These are phyloP conservation scores for Capromys pilorides DNA, from an alignment of 2,797 vertebrate genomes.

Conservation along the genomic window DNA sequence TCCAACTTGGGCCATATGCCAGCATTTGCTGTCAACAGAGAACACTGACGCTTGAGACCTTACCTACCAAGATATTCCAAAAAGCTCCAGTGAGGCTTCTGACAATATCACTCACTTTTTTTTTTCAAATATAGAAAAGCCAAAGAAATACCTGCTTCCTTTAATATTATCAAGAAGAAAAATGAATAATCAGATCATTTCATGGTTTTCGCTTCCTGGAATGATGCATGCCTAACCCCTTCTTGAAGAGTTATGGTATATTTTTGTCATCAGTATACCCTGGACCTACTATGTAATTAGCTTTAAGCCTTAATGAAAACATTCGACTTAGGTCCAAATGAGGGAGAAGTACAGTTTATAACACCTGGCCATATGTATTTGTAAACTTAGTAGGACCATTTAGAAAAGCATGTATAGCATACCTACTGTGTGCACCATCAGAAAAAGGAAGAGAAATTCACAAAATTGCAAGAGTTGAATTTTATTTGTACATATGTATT, in stretches of 20 bases:
- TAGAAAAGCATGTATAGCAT: constrained; percentile 31
- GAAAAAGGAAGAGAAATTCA: constrained; percentile 40
- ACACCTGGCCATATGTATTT: not conserved
- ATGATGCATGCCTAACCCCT: constrained; percentile 18
- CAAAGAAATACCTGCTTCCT: constrained; percentile 45
- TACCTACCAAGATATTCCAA: constrained; percentile 67
- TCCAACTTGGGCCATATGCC: constrained; percentile 71
- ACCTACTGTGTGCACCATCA: not conserved
- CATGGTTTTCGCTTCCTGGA: constrained; percentile 7
- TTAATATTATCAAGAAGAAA: constrained; percentile 33
- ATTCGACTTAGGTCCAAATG: not conserved
- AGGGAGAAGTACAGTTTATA: not conserved
- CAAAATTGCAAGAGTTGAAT: not conserved
- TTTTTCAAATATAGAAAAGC: constrained; percentile 47
- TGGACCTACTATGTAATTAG: not conserved
- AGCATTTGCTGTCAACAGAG: constrained; percentile 68
- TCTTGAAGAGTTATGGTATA: not conserved
- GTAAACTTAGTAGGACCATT: not conserved
- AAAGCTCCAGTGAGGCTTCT: constrained; percentile 49
- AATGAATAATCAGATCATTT: constrained; percentile 24
- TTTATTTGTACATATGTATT: constrained; percentile 30
- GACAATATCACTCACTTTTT: constrained; percentile 7
- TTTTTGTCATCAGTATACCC: constrained; percentile 5
- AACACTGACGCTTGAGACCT: constrained; percentile 64
- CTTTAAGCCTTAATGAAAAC: constrained; percentile 40